Base-by-base conservation (phyloP, 2,888 invertebrate genomes). In the Punctoribates punctum region DNA sequence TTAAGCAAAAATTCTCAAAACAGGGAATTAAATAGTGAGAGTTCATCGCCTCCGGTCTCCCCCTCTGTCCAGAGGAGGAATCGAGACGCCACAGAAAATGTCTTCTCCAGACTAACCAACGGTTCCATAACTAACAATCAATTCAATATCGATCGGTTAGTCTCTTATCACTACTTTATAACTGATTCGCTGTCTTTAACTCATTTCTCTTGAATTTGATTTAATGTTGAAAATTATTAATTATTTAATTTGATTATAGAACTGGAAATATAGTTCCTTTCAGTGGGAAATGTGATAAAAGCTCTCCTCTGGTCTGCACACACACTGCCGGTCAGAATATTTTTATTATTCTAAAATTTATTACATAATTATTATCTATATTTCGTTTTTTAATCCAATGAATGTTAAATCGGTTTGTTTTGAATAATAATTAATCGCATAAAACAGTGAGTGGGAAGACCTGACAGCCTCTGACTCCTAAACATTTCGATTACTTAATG, bases 51-150 rank as follows among this genome's bases (percentile, higher is more conserved):
- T 20, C 89, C 89, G 82, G 84, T 87, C 82, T 88, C 88, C 82
- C 85, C 90, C 81, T 83, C 88, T 27, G 79, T 81, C 6, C 80
- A 80, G 4, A 80, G 83, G 27, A 81, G 83, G 73, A 81, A 79
- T 75, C 84, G 87, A 11, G 88, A 90, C 65, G 38, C 25, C 29
- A 29, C 27, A 81, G 89, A 90, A 81, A 91, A 92, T 85, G 92
- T 92, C 78, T 92, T 92, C 84, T 89, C 90, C 78, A 85, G 91
- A 65, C 86, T 92, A 20, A 89, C 91, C 0, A 89, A 89, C 76
- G 83, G 86, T 77, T 85, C 87, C 38, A 84, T 87, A 73, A 79
- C 80, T n/a, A 85, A 86, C 62, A 57, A 83, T 78, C 74, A 81
- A 82, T 77, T 85, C 83, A 79, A 80, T 17, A 82, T 81, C 73